phyloP scores from a whole-genome alignment of 2,113 vertebrate species.

The Steatornis caripensis region DNA sequence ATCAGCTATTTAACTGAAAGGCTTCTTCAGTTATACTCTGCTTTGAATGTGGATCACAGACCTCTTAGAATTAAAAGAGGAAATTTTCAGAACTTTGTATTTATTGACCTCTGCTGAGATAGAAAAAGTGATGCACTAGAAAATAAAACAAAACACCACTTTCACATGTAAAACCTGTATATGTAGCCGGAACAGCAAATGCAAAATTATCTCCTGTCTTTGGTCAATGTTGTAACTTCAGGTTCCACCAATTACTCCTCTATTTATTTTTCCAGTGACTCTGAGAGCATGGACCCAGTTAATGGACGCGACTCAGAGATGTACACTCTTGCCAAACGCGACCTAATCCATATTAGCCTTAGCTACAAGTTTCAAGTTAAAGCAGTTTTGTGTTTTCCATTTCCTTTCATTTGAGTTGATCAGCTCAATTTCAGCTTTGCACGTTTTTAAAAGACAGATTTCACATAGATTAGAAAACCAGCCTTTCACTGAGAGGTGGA shows the following conservation, averaged over 20 bases:
- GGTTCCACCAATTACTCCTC: neutral
- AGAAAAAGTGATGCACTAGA: neutral
- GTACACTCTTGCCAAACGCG: neutral
- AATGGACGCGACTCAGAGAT: neutral
- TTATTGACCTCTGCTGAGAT: neutral
- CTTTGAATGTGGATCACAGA: neutral
- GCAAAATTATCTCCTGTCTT: neutral
- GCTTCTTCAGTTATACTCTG: neutral
- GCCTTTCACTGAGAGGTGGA: neutral
- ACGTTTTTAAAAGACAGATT: neutral
- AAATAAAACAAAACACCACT: neutral
- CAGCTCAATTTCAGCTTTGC: neutral
- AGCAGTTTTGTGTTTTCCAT: neutral
- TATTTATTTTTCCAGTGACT: neutral
- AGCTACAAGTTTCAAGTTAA: neutral
- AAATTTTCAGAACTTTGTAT: neutral
- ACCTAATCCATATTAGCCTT: neutral
- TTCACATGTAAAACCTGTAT: neutral
- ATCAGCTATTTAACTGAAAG: neutral
- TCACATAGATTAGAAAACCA: neutral
- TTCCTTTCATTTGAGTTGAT: slow-evolving; percentile 16
- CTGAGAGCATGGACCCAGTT: neutral
- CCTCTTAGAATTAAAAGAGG: neutral
- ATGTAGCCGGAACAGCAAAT: neutral
- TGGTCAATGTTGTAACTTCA: neutral